These are phyloP conservation scores for Aphidius colemani DNA, from an alignment of 2,888 invertebrate species.

Conservation along the genomic window DNA sequence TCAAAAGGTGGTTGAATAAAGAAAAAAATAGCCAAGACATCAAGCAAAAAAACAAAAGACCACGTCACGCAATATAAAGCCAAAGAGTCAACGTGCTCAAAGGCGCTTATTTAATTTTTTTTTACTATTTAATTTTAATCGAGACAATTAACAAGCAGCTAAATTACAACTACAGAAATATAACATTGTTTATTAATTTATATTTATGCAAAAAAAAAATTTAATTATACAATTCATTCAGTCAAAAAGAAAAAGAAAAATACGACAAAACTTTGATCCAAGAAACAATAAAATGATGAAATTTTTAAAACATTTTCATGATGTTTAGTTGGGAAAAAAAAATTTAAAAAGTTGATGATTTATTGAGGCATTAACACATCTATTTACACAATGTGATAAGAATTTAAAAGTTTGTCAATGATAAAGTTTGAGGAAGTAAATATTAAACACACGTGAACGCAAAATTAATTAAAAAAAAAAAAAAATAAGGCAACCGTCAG, in stretches of 20 bases:
- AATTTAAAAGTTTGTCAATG: constrained; percentile 10
- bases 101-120: constrained; percentile 18
- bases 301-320: neutral
- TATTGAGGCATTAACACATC: no score
- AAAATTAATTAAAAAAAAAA: constrained; percentile 37
- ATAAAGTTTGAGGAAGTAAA: constrained; percentile 11
- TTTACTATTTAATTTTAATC: constrained; percentile 21
- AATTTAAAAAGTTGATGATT: no score
- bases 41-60: neutral
- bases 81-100: constrained; percentile 24
- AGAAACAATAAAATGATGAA: neutral
- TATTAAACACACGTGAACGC: constrained; percentile 36
- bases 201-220: no score
- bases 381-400: neutral
- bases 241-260: no score
- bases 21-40: constrained; percentile 3
- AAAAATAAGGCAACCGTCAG: constrained; percentile 24
- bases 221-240: no score
- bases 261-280: no score
- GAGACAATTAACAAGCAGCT: constrained; percentile 14
- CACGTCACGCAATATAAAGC: constrained; percentile 7
- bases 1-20: neutral
- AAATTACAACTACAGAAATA: constrained; percentile 11
- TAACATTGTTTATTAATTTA: no score
- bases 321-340: neutral